A percentile compares a stretch with the other conserved stretches of the same genome.
Evolutionary conservation across 1,140 invertebrate genomes (phyloP).

Genomic region (Leptestheria dahalacensis): DNA sequence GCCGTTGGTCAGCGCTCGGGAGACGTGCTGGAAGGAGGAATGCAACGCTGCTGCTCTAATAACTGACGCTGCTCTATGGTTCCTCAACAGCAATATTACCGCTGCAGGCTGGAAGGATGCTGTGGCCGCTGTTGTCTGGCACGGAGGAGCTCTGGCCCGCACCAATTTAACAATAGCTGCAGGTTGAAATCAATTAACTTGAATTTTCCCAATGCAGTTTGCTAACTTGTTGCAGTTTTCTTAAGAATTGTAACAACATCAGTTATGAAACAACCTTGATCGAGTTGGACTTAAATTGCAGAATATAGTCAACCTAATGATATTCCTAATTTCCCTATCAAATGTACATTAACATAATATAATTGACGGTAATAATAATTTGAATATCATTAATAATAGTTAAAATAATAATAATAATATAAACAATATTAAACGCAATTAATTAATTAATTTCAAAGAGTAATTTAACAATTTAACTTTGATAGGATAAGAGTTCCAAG

Average conservation of each 20-base stretch:
- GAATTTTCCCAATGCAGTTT: neutral
- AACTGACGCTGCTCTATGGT: conserved; percentile 7
- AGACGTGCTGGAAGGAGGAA: conserved; percentile 8
- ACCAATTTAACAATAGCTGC: neutral
- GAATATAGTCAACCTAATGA: too few relatives aligned
- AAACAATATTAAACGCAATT: too few relatives aligned
- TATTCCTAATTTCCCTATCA: too few relatives aligned
- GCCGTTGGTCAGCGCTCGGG: conserved; percentile 2
- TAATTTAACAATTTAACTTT: neutral
- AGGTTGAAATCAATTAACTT: neutral
- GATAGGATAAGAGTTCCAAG: neutral
- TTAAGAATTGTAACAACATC: neutral
- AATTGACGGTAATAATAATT: too few relatives aligned
- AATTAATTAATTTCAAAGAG: neutral
- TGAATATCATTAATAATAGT: too few relatives aligned
- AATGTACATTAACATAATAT: too few relatives aligned
- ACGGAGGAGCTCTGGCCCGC: neutral
- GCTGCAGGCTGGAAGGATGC: neutral
- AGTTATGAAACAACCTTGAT: too few relatives aligned
- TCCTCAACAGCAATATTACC: neutral
- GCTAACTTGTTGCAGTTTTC: neutral
- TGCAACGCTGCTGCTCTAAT: conserved; percentile 4
- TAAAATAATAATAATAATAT: too few relatives aligned
- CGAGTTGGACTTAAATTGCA: too few relatives aligned
- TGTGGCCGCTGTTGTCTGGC: conserved; percentile 10